Base-by-base conservation (phyloP, 2,888 invertebrate genomes). In the Dryobotodes eremita region DNA sequence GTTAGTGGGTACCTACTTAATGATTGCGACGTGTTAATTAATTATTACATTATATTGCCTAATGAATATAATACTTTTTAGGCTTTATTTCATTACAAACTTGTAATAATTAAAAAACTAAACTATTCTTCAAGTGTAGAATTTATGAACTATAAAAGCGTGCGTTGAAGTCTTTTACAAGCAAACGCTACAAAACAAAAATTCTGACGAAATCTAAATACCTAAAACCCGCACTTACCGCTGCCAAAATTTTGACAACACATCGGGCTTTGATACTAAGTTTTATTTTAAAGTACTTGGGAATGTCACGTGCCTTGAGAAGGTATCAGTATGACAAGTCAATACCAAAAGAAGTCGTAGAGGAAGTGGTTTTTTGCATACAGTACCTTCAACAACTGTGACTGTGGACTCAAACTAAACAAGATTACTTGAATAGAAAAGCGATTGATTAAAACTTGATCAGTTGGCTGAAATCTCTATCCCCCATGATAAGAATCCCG, bases 101-200 rank as follows among this genome's bases (percentile, higher is more conserved):
- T 23, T 20, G 15, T 36, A 50, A 61, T 55, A 77, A 48, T 66
- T 46, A 62, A 42, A n/a, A 64, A 59, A 42, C 3, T 11, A 46
- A 71, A 64, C 36, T 70, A 72, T 70, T 75, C 20, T 48, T 36
- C n/a, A 68, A 48, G 8, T 36, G 0, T 62, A 68, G 15, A 48
- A 62, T 65, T 69, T 71, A 36, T 59, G 26, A 55, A 71, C 20
- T 50, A 64, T 46, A 59, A 82, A 80, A 84, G 86, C 90, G 92
- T 95, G 95, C 96, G 96, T 96, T 96, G 95, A 96, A 93, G 94
- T 96, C 96, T 96, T 96, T 95, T 94, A 84, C 86, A 90, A 89
- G 90, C 88, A 80, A 85, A 83, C 80, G 82, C 86, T 80, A 86
- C 83, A 86, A 86, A 81, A 82, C 72, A 80, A 87, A 83, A 86